phyloP scores from a whole-genome alignment of 37 sponge, comb jelly and placozoan genomes.

The Ephydatia muelleri region DNA sequence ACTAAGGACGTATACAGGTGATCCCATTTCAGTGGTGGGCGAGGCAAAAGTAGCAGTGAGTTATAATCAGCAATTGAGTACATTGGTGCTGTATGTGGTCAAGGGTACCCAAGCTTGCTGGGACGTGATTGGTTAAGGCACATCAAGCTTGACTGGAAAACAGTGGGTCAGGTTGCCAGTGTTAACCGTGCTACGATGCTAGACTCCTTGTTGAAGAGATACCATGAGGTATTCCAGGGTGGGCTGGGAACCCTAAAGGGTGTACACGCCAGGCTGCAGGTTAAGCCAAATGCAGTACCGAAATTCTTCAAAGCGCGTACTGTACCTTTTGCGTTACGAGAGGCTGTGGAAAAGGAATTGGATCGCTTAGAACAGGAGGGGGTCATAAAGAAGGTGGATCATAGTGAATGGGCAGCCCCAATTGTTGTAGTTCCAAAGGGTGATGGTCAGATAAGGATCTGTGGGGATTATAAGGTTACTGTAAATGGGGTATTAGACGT shows the following conservation, averaged over 20 bases:
- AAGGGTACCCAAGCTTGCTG: neutral
- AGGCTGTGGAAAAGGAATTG: slow-evolving; percentile 20
- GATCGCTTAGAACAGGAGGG: slow-evolving; percentile 26
- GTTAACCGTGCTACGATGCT: neutral
- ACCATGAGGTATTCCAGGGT: slow-evolving; percentile 6
- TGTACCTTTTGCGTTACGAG: slow-evolving; percentile 27
- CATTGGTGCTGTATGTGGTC: neutral
- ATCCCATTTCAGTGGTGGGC: too few species aligned
- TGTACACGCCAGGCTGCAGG: slow-evolving; percentile 11
- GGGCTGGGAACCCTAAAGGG: neutral
- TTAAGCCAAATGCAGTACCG: slow-evolving; percentile 18
- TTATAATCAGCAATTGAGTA: neutral
- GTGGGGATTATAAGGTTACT: slow-evolving; percentile 23
- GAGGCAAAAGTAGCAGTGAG: neutral
- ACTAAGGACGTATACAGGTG: too few species aligned
- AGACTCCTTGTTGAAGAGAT: neutral
- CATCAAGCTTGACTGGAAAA: neutral
- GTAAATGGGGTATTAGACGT: slow-evolving; percentile 24
- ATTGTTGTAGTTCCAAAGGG: slow-evolving; percentile 51
- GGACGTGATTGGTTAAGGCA: neutral
- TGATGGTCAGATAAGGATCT: slow-evolving; percentile 24
- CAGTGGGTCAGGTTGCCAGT: neutral
- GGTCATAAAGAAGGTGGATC: slow-evolving; percentile 3
- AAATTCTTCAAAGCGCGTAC: slow-evolving; percentile 15
- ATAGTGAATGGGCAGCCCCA: slow-evolving; percentile 62